A percentile compares a stretch with the other conserved stretches of the same genome.
Conservation (phyloP, 2,888 invertebrate genomes). For the Rotaria magnacalcarata region DNA sequence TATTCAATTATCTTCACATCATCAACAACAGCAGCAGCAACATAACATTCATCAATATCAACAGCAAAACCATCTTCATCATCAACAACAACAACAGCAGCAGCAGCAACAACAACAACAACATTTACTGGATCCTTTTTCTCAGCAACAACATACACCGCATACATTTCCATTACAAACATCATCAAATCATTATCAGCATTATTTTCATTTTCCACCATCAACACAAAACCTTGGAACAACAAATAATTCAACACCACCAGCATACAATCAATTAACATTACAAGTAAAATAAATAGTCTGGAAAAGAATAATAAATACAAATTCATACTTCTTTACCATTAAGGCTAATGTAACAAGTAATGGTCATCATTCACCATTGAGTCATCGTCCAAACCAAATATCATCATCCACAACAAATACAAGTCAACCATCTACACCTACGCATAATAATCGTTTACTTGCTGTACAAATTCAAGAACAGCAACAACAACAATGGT, state of each 20-base stretch:
- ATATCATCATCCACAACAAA: neutral
- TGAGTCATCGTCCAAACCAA: neutral
- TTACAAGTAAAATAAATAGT: neutral
- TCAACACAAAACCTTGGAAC: conserved; percentile 30
- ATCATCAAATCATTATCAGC: conserved; percentile 37
- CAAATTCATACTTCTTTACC: too few species aligned
- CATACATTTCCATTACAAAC: conserved; percentile 42
- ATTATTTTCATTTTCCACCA: conserved; percentile 38
- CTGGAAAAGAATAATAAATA: neutral
- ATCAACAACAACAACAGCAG: conserved; percentile 37
- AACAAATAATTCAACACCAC: conserved; percentile 35
- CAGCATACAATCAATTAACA: neutral
- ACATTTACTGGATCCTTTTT: neutral
- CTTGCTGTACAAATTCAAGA: conserved; percentile 13
- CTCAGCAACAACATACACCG: conserved; percentile 39
- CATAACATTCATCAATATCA: neutral
- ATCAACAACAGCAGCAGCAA: conserved; percentile 1
- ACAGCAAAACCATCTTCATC: conserved; percentile 18
- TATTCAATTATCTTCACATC: neutral
- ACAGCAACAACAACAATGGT: conserved; percentile 35
- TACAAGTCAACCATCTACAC: conserved; percentile 22
- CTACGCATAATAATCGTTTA: conserved; percentile 27
- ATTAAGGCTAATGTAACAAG: neutral
- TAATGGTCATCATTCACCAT: conserved; percentile 17
- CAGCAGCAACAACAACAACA: conserved; percentile 23